Base-by-base conservation (phyloP, 92 coral and sea anemone species). In the Porites cylindrica region DNA sequence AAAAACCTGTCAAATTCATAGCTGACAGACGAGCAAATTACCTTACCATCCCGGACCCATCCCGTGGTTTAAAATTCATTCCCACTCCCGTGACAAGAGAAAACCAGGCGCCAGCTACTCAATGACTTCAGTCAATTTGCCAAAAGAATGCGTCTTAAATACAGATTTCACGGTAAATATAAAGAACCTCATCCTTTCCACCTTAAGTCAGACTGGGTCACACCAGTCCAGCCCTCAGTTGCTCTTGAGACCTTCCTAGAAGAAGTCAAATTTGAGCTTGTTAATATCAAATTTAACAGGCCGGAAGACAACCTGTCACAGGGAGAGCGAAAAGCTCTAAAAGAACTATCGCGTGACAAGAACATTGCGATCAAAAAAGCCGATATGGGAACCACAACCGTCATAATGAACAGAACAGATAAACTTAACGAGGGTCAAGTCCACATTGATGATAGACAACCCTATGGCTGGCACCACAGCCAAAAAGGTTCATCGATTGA, bases 121-220 rank as follows among this genome's bases (percentile, higher is more conserved):
- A 6, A 9, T 8, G 59, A 54, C 12, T 54, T 54, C 12, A 54
- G 12, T 54, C 59, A 1, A 3, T 4, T 54, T 3, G 59, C 59
- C 2, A 54, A 12, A 54, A 1, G 59, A 53, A 53, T 53, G 58
- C 58, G 58, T 11, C 58, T 53, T 53, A 7, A 66, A 54, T 52
- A 70, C 23, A 56, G 56, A 7, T 66, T 88, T 50, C 1, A 38
- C 83, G 61, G 75, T 67, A 18, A 50, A 66, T 8, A 65, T 21
- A 89, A 18, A 21, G 78, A 90, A 81, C 86, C 83, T 52, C 93
- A 86, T 65, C 88, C 81, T 29, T 91, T 86, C 85, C 85, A 77
- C 61, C 82, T 81, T 71, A 86, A 86, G 65, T 91, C 93, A 18
- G 17, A 56, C 54, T 86, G 88, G 93, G 67, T 86, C 79, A 91